Base-by-base conservation (phyloP, 1,140 invertebrate species). In the Streblospio benedicti region DNA sequence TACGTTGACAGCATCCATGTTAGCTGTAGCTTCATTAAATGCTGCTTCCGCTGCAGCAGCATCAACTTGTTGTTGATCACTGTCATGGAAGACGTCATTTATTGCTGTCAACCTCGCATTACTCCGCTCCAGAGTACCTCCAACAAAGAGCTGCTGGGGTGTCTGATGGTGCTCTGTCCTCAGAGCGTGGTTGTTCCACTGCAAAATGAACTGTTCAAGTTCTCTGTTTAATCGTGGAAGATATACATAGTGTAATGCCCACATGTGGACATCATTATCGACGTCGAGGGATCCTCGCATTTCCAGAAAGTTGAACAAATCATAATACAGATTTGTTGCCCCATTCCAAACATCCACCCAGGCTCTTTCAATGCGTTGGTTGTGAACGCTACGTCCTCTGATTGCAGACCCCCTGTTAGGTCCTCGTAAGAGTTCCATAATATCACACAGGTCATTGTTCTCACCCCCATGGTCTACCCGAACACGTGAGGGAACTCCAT, bases 401-500 rank as follows among this genome's bases (percentile, higher is more conserved):
- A n/a, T n/a, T n/a, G n/a, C n/a, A n/a, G n/a, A n/a, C n/a, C n/a
- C n/a, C n/a, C n/a, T n/a, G n/a, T n/a, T n/a, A n/a, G n/a, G n/a
- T n/a, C n/a, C n/a, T n/a, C n/a, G n/a, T n/a, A n/a, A n/a, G n/a
- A n/a, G n/a, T n/a, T n/a, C n/a, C n/a, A n/a, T n/a, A n/a, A n/a
- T n/a, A n/a, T n/a, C n/a, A n/a, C n/a, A n/a, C n/a, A n/a, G n/a
- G n/a, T n/a, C n/a, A n/a, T n/a, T n/a, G n/a, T 67, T 67, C 35
- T 67, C 66, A 20, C 41, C 47, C 12, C 65, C 64, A 53, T 61
- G 44, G 38, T 67, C 66, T 3, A 50, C 38, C 30, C 66, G 28
- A 14, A 67, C 62, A 31, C 45, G 50, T 16, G 44, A 44, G 27
- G 65, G 62, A n/a, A 68, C 30, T 27, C 65, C 65, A 57, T 61